Evolutionary conservation across 1,140 invertebrate species (phyloP).

Genomic region (Teleogryllus occipitalis): DNA sequence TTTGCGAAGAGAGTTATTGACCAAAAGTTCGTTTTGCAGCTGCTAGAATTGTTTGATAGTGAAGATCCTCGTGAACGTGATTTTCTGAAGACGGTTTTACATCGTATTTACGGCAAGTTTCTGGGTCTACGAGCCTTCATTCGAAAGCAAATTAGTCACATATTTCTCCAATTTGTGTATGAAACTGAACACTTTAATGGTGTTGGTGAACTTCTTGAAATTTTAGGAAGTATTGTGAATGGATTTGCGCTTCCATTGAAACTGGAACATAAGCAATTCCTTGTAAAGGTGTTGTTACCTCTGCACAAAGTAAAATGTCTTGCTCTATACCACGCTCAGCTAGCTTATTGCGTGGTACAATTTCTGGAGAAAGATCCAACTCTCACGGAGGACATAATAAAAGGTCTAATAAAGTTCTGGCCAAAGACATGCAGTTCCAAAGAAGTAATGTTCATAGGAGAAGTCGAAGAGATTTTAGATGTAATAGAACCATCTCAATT

Average conservation of each 20-base stretch:
- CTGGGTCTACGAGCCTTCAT: conserved; percentile 91
- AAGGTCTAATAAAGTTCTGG: conserved; percentile 92
- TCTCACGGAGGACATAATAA: conserved; percentile 87
- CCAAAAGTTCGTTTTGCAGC: conserved; percentile 91
- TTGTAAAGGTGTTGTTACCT: conserved; percentile 85
- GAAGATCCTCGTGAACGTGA: conserved; percentile 96
- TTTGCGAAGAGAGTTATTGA: conserved; percentile 93
- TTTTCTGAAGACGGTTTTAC: conserved; percentile 93
- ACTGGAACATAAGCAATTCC: conserved; percentile 88
- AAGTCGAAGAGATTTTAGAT: conserved; percentile 91
- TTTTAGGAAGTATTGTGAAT: conserved; percentile 96
- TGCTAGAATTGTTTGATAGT: conserved; percentile 93
- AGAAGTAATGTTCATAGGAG: conserved; percentile 96
- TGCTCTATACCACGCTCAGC: conserved; percentile 93
- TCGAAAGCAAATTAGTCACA: conserved; percentile 97
- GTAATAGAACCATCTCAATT: conserved; percentile 97
- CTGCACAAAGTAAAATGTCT: conserved; percentile 92
- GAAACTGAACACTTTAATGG: conserved; percentile 99
- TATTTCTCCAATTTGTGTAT: conserved; percentile 99
- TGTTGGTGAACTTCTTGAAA: conserved; percentile 95
- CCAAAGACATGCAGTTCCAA: conserved; percentile 97
- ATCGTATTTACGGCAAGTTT: conserved; percentile 98
- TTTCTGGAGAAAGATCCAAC: conserved; percentile 94
- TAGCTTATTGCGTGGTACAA: conserved; percentile 95
- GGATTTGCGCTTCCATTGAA: conserved; percentile 92